Evolutionary conservation across 1,140 invertebrate genomes (phyloP), one percentile per base, ranked within the genome.

Genomic region (Carcinoscorpius rotundicauda): DNA sequence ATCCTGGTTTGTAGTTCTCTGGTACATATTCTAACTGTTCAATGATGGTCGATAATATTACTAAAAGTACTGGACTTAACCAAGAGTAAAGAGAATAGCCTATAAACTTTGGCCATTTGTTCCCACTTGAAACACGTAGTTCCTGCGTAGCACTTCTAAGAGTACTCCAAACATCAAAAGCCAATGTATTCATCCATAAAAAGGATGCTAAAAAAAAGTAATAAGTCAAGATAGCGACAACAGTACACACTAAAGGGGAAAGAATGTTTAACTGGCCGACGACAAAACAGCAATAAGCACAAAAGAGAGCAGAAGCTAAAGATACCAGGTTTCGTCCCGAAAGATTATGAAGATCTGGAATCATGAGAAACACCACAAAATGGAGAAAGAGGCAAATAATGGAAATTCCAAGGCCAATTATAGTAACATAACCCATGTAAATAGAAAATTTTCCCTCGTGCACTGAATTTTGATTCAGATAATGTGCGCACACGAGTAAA

Each of bases 101-200:
- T 5, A 80, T 72, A 61, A 83, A 81, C 56, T 75, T 70, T 51
- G 72, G 76, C 57, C 71, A 64, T 63, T 79, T 76, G 71, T 72
- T 52, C 75, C 79, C 50, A 73, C 65, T 51, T 72, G 76, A 48
- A 6, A 81, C 76, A 53, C 80, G 64, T 4, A 83, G 71, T 68
- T 82, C 77, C n/a, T 74, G 73, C 1, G 81, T 81, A 4, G 81
- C 80, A 65, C 79, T 65, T 59, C 75, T 70, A 5, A 83, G 73
- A 48, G 83, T 82, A 49, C 77, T 72, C 75, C 78, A 84, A 3
- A 84, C 77, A 69, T 84, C 83, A 71, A 79, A 84, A 0, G 82
- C 78, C 74, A 85, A 79, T 3, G 81, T 78, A 58, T 81, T 79
- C 79, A 82, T 83, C 83, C 83, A 84, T 64, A 79, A 80, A 69